A percentile compares a stretch with the other conserved stretches of the same genome.
Conservation (phyloP, 1,140 invertebrate genomes). For the Nasonia longicornis region DNA sequence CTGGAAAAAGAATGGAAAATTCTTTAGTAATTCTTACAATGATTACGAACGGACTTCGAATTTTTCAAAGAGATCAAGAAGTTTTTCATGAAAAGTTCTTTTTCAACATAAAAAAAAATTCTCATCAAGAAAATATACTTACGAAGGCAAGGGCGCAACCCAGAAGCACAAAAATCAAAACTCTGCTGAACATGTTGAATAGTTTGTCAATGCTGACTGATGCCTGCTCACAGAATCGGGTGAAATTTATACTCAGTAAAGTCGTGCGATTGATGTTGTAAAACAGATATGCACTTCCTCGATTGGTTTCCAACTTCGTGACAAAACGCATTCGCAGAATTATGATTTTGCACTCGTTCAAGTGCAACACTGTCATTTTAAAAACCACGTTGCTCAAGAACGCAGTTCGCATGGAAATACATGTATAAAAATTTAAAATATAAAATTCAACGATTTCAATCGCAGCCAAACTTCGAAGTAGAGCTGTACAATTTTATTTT, state of each 20-base stretch:
- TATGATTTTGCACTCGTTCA: no score
- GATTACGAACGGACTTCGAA: no score
- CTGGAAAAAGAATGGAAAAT: no score
- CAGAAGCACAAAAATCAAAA: neutral
- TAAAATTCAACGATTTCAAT: no score
- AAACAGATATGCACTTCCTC: neutral
- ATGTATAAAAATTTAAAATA: no score
- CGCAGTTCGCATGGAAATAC: no score
- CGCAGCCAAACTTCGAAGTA: no score
- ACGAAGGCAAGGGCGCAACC: neutral
- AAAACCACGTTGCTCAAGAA: no score
- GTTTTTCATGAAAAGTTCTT: neutral
- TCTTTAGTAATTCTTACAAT: no score
- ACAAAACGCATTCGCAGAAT: neutral
- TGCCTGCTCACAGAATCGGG: neutral
- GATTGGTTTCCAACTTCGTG: neutral
- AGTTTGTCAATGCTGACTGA: neutral
- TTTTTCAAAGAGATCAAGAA: no score
- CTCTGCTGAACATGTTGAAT: neutral
- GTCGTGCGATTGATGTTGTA: neutral
- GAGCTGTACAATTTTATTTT: neutral
- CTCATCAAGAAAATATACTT: neutral
- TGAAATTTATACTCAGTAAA: neutral
- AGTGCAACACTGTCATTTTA: no score
- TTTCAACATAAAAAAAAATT: neutral